Evolutionary conservation across 2,888 invertebrate species (phyloP).

Genomic region (Fragum whitleyi): DNA sequence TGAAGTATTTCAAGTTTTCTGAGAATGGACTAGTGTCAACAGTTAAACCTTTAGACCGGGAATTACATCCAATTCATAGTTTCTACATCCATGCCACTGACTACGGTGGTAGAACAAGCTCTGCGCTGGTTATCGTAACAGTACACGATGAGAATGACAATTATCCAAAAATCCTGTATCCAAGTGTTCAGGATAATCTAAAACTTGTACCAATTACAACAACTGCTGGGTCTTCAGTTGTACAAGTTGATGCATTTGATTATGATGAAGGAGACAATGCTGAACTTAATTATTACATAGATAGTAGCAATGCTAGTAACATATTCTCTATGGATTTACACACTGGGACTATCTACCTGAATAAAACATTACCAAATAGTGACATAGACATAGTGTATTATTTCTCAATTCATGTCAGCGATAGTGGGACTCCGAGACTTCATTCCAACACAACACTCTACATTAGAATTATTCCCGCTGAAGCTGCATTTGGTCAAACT

Average conservation of each 20-base stretch:
- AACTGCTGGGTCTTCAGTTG: constrained; percentile 56
- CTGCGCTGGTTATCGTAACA: constrained; percentile 71
- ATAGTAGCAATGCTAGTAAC: constrained; percentile 64
- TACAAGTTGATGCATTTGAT: constrained; percentile 70
- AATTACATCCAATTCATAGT: constrained; percentile 64
- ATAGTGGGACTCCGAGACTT: constrained; percentile 71
- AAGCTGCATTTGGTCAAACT: constrained; percentile 17
- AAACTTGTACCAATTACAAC: constrained; percentile 61
- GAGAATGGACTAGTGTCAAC: constrained; percentile 63
- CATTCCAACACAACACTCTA: constrained; percentile 60
- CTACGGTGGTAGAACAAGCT: constrained; percentile 73
- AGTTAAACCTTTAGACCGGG: constrained; percentile 73
- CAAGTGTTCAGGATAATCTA: constrained; percentile 70
- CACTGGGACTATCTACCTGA: constrained; percentile 70
- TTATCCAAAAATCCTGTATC: constrained; percentile 75
- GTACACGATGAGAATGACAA: constrained; percentile 81
- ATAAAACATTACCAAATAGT: constrained; percentile 51
- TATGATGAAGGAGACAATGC: constrained; percentile 74
- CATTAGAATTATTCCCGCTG: constrained; percentile 58
- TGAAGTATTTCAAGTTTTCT: constrained; percentile 58
- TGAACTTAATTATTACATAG: constrained; percentile 68
- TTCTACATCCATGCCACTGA: constrained; percentile 77
- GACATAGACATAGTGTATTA: constrained; percentile 64
- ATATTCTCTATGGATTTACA: constrained; percentile 64
- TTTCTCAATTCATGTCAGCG: constrained; percentile 72